phyloP scores from a whole-genome alignment of 1,140 invertebrate genomes.

The Potamilus streckersoni region DNA sequence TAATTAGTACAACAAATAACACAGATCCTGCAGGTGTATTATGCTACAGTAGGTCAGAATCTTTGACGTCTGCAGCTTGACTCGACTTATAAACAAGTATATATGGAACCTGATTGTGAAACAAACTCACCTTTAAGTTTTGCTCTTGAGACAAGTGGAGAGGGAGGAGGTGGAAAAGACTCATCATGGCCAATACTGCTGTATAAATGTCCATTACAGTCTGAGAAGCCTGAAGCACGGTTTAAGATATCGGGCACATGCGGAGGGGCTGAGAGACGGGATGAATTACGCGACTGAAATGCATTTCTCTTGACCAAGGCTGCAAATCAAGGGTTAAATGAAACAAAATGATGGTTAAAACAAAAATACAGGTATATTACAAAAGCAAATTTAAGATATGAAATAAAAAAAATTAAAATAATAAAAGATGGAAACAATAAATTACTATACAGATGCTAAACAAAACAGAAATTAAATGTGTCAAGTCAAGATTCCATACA shows the following conservation, averaged over 20 bases:
- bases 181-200: conserved; percentile 50
- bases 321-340: too few species aligned
- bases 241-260: conserved; percentile 37
- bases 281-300: background rate
- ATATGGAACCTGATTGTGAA: too few species aligned
- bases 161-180: conserved; percentile 53
- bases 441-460: background rate
- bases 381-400: conserved; percentile 5
- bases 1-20: too few species aligned
- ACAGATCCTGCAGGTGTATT: too few species aligned
- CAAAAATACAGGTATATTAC: background rate
- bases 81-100: too few species aligned
- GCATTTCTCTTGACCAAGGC: conserved; percentile 1
- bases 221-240: conserved; percentile 23
- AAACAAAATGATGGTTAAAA: conserved; percentile 1
- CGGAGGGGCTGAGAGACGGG: conserved; percentile 9
- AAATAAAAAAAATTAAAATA: background rate
- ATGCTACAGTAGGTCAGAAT: too few species aligned
- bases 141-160: conserved; percentile 17
- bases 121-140: too few species aligned
- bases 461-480: too few species aligned
- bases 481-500: too few species aligned
- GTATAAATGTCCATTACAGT: conserved; percentile 30
- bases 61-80: too few species aligned
- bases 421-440: background rate